phyloP scores from a whole-genome alignment of 2,888 invertebrate species.

The Falcaria lacertinaria region DNA sequence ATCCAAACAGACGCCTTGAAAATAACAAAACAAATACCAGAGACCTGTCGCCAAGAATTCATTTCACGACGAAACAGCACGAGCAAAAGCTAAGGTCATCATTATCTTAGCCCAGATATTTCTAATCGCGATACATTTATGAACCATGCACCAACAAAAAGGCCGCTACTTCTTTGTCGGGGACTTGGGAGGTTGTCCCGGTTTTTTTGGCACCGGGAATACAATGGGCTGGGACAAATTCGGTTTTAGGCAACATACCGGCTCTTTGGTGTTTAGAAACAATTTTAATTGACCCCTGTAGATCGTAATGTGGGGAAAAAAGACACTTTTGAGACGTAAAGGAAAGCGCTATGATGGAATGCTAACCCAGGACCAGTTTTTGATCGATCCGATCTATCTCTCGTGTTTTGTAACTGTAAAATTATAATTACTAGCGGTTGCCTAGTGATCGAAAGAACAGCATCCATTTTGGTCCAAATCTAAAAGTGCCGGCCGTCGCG shows the following conservation, averaged over 20 bases:
- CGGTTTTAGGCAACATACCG: conserved; percentile 55
- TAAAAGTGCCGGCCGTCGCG: too few species aligned
- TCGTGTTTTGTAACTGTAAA: too few species aligned
- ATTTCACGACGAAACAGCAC: conserved; percentile 14
- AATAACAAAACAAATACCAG: conserved; percentile 17
- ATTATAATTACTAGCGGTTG: too few species aligned
- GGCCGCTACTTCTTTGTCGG: conserved; percentile 63
- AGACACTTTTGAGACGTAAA: conserved; percentile 22
- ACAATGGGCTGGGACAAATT: conserved; percentile 71
- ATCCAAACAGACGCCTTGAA: conserved; percentile 9
- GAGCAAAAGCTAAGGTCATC: conserved; percentile 56
- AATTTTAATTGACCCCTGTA: conserved; percentile 71
- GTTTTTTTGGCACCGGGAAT: conserved; percentile 53
- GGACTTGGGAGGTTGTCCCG: conserved; percentile 23
- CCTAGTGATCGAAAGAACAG: too few species aligned
- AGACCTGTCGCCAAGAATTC: conserved; percentile 33
- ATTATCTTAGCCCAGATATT: conserved; percentile 49
- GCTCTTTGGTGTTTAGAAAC: conserved; percentile 65
- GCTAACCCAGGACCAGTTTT: conserved; percentile 46
- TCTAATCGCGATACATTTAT: conserved; percentile 68
- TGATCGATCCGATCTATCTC: too few species aligned
- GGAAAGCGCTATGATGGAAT: conserved; percentile 67
- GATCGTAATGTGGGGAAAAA: conserved; percentile 41
- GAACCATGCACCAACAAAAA: conserved; percentile 58
- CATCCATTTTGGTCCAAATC: too few species aligned